phyloP scores from a whole-genome alignment of 2,888 invertebrate genomes.

The Drosophila robusta region DNA sequence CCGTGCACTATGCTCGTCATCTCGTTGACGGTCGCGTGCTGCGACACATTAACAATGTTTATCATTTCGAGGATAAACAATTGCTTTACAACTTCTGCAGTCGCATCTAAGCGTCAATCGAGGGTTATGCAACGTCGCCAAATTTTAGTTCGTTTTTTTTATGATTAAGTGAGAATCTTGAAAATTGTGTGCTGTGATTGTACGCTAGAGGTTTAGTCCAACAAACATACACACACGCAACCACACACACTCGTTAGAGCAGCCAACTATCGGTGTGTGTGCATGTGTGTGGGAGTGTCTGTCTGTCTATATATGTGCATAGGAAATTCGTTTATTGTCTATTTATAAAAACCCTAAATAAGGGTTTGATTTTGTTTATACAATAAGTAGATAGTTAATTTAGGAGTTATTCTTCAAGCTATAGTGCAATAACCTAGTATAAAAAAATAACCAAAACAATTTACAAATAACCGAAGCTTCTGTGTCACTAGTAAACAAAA shows the following conservation, averaged over 20 bases:
- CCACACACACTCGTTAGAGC: slow-evolving; percentile 34
- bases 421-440: slow-evolving; percentile 68
- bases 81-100: slow-evolving; percentile 91
- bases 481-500: slow-evolving; percentile 44
- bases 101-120: slow-evolving; percentile 72
- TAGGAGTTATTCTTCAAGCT: slow-evolving; percentile 39
- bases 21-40: slow-evolving; percentile 94
- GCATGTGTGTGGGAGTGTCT: slow-evolving; percentile 9
- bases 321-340: slow-evolving; percentile 51
- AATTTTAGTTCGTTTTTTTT: slow-evolving; percentile 59
- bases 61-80: slow-evolving; percentile 94
- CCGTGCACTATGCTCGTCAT: slow-evolving; percentile 92
- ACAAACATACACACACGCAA: slow-evolving; percentile 18
- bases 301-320: slow-evolving; percentile 24
- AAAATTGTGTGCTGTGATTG: slow-evolving; percentile 79
- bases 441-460: slow-evolving; percentile 16
- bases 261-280: slow-evolving; percentile 62
- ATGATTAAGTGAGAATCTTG: slow-evolving; percentile 38
- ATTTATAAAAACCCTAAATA: slow-evolving; percentile 48
- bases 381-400: slow-evolving; percentile 48
- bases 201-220: slow-evolving; percentile 33
- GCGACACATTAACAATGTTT: slow-evolving; percentile 92
- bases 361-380: slow-evolving; percentile 50
- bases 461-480: slow-evolving; percentile 16
- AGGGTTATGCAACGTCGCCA: slow-evolving; percentile 60